Conservation (phyloP, 1,140 invertebrate species). For the Zaprionus vittiger region DNA sequence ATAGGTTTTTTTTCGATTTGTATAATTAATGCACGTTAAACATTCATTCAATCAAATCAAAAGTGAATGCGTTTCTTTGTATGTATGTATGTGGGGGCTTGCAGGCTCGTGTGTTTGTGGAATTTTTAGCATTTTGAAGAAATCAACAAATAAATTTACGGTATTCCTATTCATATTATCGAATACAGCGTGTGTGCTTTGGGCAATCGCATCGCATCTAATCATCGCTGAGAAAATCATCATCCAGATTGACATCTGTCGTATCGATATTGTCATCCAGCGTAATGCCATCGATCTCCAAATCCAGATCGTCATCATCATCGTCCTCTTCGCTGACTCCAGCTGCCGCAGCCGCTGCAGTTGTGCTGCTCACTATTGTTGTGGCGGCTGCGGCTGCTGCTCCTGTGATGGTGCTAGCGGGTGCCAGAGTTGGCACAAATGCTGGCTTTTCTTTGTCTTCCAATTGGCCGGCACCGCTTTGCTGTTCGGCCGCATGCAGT, state of each 20-base stretch:
- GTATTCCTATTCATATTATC: conserved; percentile 52
- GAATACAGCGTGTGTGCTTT: conserved; percentile 48
- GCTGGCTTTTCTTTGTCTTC: conserved; percentile 65
- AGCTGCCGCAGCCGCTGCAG: conserved; percentile 52
- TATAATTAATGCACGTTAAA: conserved; percentile 70
- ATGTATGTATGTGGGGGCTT: conserved; percentile 14
- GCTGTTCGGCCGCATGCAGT: conserved; percentile 85
- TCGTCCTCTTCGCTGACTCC: conserved; percentile 76
- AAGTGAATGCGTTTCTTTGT: conserved; percentile 60
- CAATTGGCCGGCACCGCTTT: conserved; percentile 47
- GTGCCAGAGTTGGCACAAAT: conserved; percentile 32
- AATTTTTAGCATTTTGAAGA: conserved; percentile 62
- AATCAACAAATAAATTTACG: conserved; percentile 56
- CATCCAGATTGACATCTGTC: conserved; percentile 85
- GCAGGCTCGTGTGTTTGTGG: conserved; percentile 36
- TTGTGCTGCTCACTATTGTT: not conserved
- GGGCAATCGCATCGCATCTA: conserved; percentile 37
- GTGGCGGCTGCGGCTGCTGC: conserved; percentile 33
- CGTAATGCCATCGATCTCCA: conserved; percentile 87
- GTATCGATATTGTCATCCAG: conserved; percentile 89
- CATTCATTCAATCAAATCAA: conserved; percentile 73
- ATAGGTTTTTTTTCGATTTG: conserved; percentile 45
- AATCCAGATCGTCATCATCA: conserved; percentile 86
- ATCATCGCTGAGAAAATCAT: conserved; percentile 80
- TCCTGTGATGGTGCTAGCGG: conserved; percentile 28